A percentile compares a stretch with the other conserved stretches of the same genome.
Conservation (phyloP, 2,888 invertebrate species). For the Apomyelois bistriatella region DNA sequence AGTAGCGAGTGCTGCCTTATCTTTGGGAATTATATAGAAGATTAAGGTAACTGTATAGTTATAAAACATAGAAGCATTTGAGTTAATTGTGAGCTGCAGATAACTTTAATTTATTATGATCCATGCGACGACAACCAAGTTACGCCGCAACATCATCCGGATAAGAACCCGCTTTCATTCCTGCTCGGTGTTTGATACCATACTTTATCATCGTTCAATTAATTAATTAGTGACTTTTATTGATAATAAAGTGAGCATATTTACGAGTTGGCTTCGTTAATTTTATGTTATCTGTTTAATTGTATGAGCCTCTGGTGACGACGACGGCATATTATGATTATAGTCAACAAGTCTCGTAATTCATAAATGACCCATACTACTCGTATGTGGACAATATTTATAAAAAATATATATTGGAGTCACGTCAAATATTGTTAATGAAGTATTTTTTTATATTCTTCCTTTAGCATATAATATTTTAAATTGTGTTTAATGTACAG, state of each 20-base stretch:
- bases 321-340: conserved; percentile 37
- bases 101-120: conserved; percentile 34
- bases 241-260: conserved; percentile 71
- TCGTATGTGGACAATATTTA: conserved; percentile 6
- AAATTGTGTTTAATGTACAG: too few relatives aligned
- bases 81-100: conserved; percentile 10
- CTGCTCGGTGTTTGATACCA: conserved; percentile 46
- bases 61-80: conserved; percentile 9
- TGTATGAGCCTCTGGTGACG: conserved; percentile 52
- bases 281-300: conserved; percentile 73
- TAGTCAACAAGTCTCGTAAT: conserved; percentile 32
- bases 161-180: conserved; percentile 32
- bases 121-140: conserved; percentile 51
- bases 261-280: conserved; percentile 71
- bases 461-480: too few relatives aligned
- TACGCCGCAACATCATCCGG: conserved; percentile 46
- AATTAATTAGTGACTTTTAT: conserved; percentile 78
- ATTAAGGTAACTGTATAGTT: conserved; percentile 4
- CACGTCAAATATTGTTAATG: too few relatives aligned
- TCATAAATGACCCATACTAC: conserved; percentile 24
- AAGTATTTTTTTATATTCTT: too few relatives aligned
- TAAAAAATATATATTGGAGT: neutral
- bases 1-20: conserved; percentile 5
- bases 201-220: conserved; percentile 75
- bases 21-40: conserved; percentile 7